Percentiles rank a stretch among this genome's conserved stretches.
phyloP scores from a whole-genome alignment of 2,888 invertebrate species.

The Epinotia demarniana region DNA sequence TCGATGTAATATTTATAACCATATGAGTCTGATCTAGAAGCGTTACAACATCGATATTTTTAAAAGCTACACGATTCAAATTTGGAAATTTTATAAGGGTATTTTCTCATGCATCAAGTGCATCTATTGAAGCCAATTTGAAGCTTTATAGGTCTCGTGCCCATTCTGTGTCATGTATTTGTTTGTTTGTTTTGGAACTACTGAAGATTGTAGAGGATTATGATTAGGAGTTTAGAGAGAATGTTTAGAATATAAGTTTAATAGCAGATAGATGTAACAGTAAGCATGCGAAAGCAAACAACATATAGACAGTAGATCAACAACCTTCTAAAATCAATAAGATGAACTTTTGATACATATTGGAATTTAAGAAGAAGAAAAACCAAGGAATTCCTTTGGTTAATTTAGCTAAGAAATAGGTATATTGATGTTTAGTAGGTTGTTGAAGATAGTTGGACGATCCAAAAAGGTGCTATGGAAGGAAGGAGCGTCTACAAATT shows the following conservation, averaged over 20 bases:
- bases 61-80: slow-evolving; percentile 63
- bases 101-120: slow-evolving; percentile 54
- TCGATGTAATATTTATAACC: slow-evolving; percentile 47
- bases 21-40: slow-evolving; percentile 58
- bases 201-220: slow-evolving; percentile 4
- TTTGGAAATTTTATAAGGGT: slow-evolving; percentile 5
- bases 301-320: slow-evolving; percentile 53
- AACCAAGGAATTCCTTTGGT: neutral
- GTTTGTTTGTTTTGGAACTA: slow-evolving; percentile 24
- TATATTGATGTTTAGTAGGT: slow-evolving; percentile 69
- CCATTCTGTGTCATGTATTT: slow-evolving; percentile 23
- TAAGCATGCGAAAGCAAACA: slow-evolving; percentile 74
- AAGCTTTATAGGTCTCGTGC: slow-evolving; percentile 52
- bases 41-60: slow-evolving; percentile 68
- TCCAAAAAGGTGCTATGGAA: slow-evolving; percentile 83
- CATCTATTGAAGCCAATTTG: slow-evolving; percentile 64
- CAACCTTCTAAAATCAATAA: slow-evolving; percentile 67
- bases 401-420: neutral
- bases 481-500: slow-evolving; percentile 81
- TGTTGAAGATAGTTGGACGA: slow-evolving; percentile 77
- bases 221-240: neutral
- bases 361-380: slow-evolving; percentile 38
- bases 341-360: slow-evolving; percentile 13
- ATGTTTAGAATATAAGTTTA: slow-evolving; percentile 19
- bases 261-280: slow-evolving; percentile 66